Base-by-base conservation (phyloP, 1,140 invertebrate species). In the Pogonognathellus flavescens region DNA sequence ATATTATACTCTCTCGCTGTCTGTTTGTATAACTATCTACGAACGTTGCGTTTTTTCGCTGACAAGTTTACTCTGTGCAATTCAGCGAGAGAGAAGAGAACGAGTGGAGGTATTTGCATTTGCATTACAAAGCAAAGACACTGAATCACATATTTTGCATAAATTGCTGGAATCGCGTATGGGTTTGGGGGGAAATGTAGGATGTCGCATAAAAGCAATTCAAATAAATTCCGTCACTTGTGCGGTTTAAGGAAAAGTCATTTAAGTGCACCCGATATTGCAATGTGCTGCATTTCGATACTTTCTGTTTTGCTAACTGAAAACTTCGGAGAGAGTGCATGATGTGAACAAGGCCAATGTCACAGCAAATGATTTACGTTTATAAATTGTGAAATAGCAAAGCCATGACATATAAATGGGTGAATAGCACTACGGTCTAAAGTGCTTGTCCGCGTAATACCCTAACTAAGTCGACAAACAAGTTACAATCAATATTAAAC, bases 281-380 rank as follows among this genome's bases (percentile, higher is more conserved):
- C 25, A 25, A 25, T 13, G 11, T 66, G 20, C 20, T 25, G 20
- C 62, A 66, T 25, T 66, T 20, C 2, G 18, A 20, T 66, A 0
- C 7, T 14, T 25, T 18, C 20, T 10, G 25, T 13, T 66, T n/a
- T 18, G 59, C 10, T 22, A 66, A 8, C 13, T 66, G 22, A 9
- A 5, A 10, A 25, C 31, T 49, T 49, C 31, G 41, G 70, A 49
- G 16, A 49, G 25, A 57, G 16, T 20, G 31, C 14, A 41, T 8
- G 31, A 49, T 76, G 31, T 76, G 70, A 31, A 31, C 31, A 76
- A 76, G 70, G 70, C 70, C 70, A 76, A 76, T 76, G 70, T 76
- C 70, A 76, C 49, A 49, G 70, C 31, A 50, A 31, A 76, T 76
- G 70, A 76, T 76, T 76, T 76, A 31, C 49, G 70, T 76, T 50